Evolutionary conservation across 2,888 invertebrate genomes (phyloP).

Genomic region (Terebella lapidaria): DNA sequence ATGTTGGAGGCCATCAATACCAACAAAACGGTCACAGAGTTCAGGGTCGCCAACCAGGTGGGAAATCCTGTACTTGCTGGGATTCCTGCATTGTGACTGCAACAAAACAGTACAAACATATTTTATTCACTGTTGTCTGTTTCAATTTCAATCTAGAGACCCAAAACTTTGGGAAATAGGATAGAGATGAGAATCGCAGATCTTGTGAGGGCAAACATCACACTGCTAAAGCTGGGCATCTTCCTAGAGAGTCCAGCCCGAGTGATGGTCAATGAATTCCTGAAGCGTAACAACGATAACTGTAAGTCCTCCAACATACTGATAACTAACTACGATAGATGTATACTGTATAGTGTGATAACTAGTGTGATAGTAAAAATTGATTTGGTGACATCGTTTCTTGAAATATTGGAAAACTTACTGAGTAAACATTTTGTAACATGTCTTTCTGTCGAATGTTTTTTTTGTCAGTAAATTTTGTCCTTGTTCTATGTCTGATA

Average conservation of each 20-base stretch:
- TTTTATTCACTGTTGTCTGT: background rate
- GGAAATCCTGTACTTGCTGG: background rate
- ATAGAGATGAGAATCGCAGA: constrained; percentile 23
- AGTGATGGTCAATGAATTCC: constrained; percentile 17
- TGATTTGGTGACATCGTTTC: no score
- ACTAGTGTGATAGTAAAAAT: no score
- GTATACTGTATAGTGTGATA: no score
- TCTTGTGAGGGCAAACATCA: constrained; percentile 18
- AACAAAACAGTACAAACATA: background rate
- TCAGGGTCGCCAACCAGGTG: constrained; percentile 96
- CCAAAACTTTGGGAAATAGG: constrained; percentile 20
- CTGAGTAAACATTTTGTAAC: no score
- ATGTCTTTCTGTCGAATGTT: no score
- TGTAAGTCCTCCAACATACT: constrained; percentile 17
- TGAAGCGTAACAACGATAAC: constrained; percentile 26
- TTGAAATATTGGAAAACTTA: no score
- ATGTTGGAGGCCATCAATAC: constrained; percentile 80
- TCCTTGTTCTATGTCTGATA: background rate
- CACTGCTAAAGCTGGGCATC: constrained; percentile 23
- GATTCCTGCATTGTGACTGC: background rate
- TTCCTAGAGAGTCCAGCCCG: constrained; percentile 18
- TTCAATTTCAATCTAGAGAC: constrained; percentile 16
- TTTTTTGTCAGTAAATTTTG: no score
- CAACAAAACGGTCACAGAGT: constrained; percentile 84
- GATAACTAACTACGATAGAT: no score